phyloP scores from a whole-genome alignment of 2,797 vertebrate genomes.

The Argentina silus region DNA sequence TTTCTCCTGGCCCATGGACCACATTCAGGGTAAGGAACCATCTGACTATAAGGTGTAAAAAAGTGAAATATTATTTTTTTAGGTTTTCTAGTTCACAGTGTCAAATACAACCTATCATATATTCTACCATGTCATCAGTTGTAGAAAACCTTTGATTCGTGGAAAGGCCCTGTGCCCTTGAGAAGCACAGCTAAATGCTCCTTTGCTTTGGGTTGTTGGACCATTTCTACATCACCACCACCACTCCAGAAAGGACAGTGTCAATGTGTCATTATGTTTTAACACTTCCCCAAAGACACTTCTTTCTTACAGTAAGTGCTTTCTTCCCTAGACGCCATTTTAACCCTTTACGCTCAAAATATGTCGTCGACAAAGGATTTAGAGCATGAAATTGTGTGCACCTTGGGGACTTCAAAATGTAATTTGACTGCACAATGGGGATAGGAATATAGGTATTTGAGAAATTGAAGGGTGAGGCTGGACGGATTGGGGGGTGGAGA shows the following conservation, averaged over 20 bases:
- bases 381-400: slow-evolving; percentile 9
- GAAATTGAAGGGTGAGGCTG: neutral
- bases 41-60: neutral
- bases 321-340: slow-evolving; percentile 23
- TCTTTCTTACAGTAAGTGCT: slow-evolving; percentile 32
- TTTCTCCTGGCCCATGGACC: too few relatives aligned
- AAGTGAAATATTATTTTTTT: neutral
- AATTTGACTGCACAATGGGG: neutral
- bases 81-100: neutral
- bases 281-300: slow-evolving; percentile 18
- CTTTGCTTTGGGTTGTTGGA: too few relatives aligned
- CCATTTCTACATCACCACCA: too few relatives aligned
- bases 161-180: too few relatives aligned
- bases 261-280: neutral
- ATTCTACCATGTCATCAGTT: too few relatives aligned
- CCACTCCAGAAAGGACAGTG: neutral
- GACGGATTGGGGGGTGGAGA: neutral
- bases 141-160: too few relatives aligned
- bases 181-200: too few relatives aligned
- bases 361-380: neutral
- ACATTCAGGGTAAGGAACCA: too few relatives aligned
- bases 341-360: slow-evolving; percentile 24
- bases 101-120: too few relatives aligned
- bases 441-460: neutral
- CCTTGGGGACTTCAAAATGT: neutral